Evolutionary conservation across 2,888 invertebrate species (phyloP).

Genomic region (Phytoseiulus persimilis): DNA sequence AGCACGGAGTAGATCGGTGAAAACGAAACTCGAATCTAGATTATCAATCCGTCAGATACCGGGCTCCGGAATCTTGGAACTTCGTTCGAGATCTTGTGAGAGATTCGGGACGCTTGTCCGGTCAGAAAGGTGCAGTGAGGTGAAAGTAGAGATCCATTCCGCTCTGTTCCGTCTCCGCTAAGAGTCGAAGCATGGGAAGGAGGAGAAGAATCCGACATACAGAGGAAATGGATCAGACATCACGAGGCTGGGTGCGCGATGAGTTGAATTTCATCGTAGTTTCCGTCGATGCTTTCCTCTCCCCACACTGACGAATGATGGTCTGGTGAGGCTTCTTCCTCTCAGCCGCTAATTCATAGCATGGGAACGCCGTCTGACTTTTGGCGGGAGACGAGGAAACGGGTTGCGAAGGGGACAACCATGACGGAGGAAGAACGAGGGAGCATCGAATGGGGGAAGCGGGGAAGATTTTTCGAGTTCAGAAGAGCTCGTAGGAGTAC

Average conservation of each 20-base stretch:
- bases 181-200: not conserved
- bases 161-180: not conserved
- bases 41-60: too few relatives aligned
- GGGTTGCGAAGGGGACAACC: not conserved
- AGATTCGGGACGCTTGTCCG: not conserved
- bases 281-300: not conserved
- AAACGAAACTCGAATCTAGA: too few relatives aligned
- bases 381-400: not conserved
- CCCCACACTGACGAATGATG: not conserved
- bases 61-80: too few relatives aligned
- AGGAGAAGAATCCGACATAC: not conserved
- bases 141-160: not conserved
- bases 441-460: not conserved
- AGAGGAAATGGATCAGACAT: not conserved
- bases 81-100: not conserved
- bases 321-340: not conserved
- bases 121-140: not conserved
- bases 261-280: not conserved
- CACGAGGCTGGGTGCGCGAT: not conserved
- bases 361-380: not conserved
- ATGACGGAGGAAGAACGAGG: not conserved
- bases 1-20: too few relatives aligned
- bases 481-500: not conserved
- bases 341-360: not conserved
- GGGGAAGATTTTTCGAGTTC: not conserved